Evolutionary conservation across 2,888 invertebrate species (phyloP), one percentile per base, ranked within the genome.

Genomic region (Digitonthophagus gazella): DNA sequence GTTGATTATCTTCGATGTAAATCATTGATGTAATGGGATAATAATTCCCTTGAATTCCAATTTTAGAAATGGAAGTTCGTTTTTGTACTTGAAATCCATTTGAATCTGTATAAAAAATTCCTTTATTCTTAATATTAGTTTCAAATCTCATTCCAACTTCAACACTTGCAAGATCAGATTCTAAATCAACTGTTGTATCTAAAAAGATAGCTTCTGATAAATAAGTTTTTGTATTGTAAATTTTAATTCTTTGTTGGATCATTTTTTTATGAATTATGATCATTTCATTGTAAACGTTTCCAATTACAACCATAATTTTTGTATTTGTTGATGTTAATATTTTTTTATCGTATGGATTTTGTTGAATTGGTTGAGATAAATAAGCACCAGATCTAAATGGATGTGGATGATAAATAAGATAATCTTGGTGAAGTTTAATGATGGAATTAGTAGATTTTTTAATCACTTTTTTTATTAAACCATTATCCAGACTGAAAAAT

Each of bases 51-150:
- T 61, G 20, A 54, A 67, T 20, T 55, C 19, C 20, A 15, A 63
- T 63, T 15, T 18, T n/a, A 2, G n/a, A n/a, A 6, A 55, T 22
- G n/a, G 20, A 55, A 55, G 61, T 61, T 15, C 67, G 16, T 22
- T 67, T 64, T 55, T 67, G 67, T 56, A 67, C 64, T 19, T 67
- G 67, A 54, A 67, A 64, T 15, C 64, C 64, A 16, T 67, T 67
- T 6, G 54, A 67, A 18, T 67, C 67, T n/a, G 67, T 67, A 15
- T 44, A 67, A 15, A 67, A 54, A 15, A 67, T 20, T 14, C 55
- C 20, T 3, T 15, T 56, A 55, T 61, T 63, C n/a, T 67, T 15
- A 18, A 67, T 67, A 55, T 67, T 20, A 15, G 67, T 63, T 15
- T 14, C 55, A 15, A 67, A 63, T 6, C 67, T 44, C 67, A 67